Conservation (phyloP, 2,113 vertebrate genomes). For the Bombycilla garrulus region DNA sequence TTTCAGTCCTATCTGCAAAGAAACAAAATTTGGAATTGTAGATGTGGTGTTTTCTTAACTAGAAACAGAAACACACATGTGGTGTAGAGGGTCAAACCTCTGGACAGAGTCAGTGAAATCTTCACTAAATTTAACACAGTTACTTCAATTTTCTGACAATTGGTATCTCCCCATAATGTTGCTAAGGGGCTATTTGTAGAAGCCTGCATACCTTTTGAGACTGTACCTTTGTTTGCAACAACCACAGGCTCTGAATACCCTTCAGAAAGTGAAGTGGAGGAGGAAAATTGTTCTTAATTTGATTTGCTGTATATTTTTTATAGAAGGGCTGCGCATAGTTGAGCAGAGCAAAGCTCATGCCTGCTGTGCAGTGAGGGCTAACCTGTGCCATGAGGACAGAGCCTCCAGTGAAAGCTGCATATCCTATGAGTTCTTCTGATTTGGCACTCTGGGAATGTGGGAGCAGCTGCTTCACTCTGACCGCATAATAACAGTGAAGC, state of each 20-base stretch:
- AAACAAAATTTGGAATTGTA: neutral
- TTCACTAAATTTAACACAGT: neutral
- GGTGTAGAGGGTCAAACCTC: neutral
- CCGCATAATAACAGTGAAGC: rapidly evolving
- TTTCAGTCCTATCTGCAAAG: slow-evolving; percentile 1
- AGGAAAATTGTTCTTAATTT: neutral
- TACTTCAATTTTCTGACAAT: neutral
- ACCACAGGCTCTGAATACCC: neutral
- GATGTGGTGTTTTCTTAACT: neutral
- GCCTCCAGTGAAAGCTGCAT: neutral
- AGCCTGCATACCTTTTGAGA: neutral
- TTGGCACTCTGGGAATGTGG: rapidly evolving
- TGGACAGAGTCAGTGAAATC: neutral
- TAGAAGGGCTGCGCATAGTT: neutral
- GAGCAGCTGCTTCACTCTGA: neutral
- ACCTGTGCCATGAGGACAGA: neutral
- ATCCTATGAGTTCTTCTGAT: neutral
- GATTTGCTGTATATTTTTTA: neutral
- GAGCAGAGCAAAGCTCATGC: neutral
- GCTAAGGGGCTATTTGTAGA: neutral
- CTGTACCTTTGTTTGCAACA: neutral
- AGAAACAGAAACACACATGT: neutral
- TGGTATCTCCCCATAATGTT: neutral
- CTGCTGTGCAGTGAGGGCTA: neutral
- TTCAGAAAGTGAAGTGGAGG: neutral